phyloP scores from a whole-genome alignment of 2,113 vertebrate species.

The Struthidea cinerea region DNA sequence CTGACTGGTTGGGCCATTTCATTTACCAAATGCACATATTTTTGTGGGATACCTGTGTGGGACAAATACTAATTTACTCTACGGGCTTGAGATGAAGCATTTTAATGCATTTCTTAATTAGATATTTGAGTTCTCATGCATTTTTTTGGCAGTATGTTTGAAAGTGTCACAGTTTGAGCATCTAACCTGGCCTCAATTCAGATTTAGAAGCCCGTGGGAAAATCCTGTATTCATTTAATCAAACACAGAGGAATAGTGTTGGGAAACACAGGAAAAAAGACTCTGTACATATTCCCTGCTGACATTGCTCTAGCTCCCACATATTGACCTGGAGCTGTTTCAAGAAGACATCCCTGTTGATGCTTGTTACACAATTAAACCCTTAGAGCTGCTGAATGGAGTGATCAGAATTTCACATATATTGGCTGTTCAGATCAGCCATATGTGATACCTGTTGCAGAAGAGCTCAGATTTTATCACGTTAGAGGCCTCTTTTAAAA shows the following conservation, averaged over 20 bases:
- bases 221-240: background rate
- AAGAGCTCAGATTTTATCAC: background rate
- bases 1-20: background rate
- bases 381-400: background rate
- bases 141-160: background rate
- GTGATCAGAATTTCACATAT: background rate
- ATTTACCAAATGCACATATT: background rate
- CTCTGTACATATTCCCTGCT: background rate
- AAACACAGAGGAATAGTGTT: background rate
- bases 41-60: background rate
- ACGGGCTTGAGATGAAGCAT: background rate
- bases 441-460: background rate
- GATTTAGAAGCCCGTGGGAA: background rate
- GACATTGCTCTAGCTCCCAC: background rate
- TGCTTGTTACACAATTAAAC: background rate
- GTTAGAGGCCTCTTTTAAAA: background rate
- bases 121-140: background rate
- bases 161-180: background rate
- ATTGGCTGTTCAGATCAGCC: background rate
- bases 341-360: background rate
- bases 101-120: background rate
- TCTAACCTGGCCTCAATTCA: constrained; percentile 4
- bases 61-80: background rate
- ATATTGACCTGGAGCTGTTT: background rate
- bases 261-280: background rate